Base-by-base conservation (phyloP, 37 sponge, comb jelly and placozoan genomes). In the Dysidea cf. avara region DNA sequence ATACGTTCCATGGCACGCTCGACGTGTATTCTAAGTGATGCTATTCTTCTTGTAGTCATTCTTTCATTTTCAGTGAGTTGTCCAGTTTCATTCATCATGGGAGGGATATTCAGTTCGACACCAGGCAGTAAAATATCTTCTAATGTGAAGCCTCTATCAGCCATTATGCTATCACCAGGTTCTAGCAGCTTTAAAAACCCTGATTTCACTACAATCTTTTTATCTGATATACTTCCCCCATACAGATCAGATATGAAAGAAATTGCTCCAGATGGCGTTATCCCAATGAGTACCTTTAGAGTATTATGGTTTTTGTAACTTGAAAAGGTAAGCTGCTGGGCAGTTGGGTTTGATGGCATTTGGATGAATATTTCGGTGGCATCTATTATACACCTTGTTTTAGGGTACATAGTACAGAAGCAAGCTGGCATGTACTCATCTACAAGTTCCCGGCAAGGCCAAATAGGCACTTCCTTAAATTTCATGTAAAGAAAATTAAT, bases 131-230 rank as follows among this genome's bases (percentile, higher is more conserved):
- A 33, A 25, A 54, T 49, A 50, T 84, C 78, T 7, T 14, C 49
- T 5, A 76, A 63, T 20, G 68, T 62, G 35, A 83, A 68, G 13
- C 86, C 75, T 31, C 75, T 49, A 51, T 78, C 86, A 17, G 86
- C 86, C 86, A 85, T 85, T 7, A 85, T 46, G 26, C 55, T 46
- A 43, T 78, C 86, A 33, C 86, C 80, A 37, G 9, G 13, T 51
- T 85, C 58, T n/a, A n/a, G n/a, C n/a, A n/a, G n/a, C n/a, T n/a
- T n/a, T n/a, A 85, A 66, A 11, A 85, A 1, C 28, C 86, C 79
- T 60, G 64, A 66, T 38, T 73, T 14, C 16, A 35, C 16, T 31
- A 79, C 78, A 17, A 78, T 38, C 7, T n/a, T 26, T 40, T 74
- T 72, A 43, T 85, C 86, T 32, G 86, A 85, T 39, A 73, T 64